Evolutionary conservation across 1,140 invertebrate genomes (phyloP).

Genomic region (Drosophila lacteicornis): DNA sequence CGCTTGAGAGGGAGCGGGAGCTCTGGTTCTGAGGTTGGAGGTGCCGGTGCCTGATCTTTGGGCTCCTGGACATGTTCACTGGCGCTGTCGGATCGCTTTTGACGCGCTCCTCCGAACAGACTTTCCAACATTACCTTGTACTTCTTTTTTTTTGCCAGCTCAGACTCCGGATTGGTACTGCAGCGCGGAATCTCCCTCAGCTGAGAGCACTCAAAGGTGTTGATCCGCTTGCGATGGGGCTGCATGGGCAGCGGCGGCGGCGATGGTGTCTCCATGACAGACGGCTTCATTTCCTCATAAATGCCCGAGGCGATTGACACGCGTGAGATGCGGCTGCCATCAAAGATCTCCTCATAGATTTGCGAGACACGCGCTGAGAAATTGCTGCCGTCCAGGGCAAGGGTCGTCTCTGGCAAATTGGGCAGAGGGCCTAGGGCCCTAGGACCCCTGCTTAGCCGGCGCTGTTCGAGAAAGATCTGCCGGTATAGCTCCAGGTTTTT

Average conservation of each 20-base stretch:
- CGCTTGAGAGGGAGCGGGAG: constrained; percentile 31
- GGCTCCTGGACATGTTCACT: constrained; percentile 39
- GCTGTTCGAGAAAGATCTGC: constrained; percentile 75
- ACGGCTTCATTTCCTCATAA: constrained; percentile 82
- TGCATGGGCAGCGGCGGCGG: constrained; percentile 71
- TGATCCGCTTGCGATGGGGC: constrained; percentile 69
- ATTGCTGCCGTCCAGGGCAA: constrained; percentile 52
- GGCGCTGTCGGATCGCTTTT: constrained; percentile 71
- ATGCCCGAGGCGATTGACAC: constrained; percentile 81
- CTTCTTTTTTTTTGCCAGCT: constrained; percentile 82
- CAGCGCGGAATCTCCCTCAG: constrained; percentile 69
- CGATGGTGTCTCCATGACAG: constrained; percentile 64
- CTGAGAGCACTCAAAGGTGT: constrained; percentile 65
- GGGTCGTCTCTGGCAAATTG: constrained; percentile 60
- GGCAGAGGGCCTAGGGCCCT: constrained; percentile 73
- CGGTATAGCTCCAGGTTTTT: constrained; percentile 82
- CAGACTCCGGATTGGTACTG: constrained; percentile 80
- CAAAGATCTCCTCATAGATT: constrained; percentile 84
- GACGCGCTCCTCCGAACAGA: constrained; percentile 59
- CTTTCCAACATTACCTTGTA: constrained; percentile 78
- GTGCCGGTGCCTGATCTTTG: constrained; percentile 21
- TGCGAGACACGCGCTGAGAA: constrained; percentile 74
- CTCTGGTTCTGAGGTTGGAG: constrained; percentile 49
- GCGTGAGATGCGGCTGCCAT: constrained; percentile 73
- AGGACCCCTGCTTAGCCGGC: constrained; percentile 66